Evolutionary conservation across 2,888 invertebrate genomes (phyloP), one percentile per base, ranked within the genome.

Genomic region (Lymantria dispar): DNA sequence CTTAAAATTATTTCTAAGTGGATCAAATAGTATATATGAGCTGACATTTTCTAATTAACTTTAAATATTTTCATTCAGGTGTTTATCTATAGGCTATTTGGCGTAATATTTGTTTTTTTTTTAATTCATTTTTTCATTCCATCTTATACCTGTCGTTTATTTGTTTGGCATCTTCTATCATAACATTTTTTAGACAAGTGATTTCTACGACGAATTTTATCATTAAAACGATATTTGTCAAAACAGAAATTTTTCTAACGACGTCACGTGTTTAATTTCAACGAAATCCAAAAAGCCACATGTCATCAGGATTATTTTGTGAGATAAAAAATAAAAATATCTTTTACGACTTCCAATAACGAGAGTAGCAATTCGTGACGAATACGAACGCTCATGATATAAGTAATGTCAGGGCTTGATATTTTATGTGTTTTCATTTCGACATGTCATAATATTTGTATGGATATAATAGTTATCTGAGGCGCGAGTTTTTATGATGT

Each of bases 391-490:
- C 62, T 68, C 70, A 68, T 67, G 73, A 74, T 71, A 78, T 86
- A 85, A 84, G 86, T 85, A 83, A 85, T 74, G 76, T 68, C 67
- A 70, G 63, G 68, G 66, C 67, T 74, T 80, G 80, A 84, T 87
- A 85, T 84, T 86, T 87, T 87, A 38, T 38, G n/a, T 9, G 1
- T 38, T 38, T 38, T 38, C 12, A 38, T 38, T 38, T n/a, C 11
- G 38, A 38, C n/a, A 7, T 38, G 12, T 12, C 11, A 38, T n/a
- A 38, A 38, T n/a, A 38, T 38, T 38, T 10, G 38, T 38, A n/a
- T 38, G 12, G n/a, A n/a, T 7, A n/a, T 38, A 38, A 11, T 38
- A 7, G 38, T 33, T 33, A 10, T 10, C 10, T 33, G 5, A 33
- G 33, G 5, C 33, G 8, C 33, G 33, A 33, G 33, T 1, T 10